These are phyloP conservation scores for Nycteola revayana DNA, from an alignment of 2,888 invertebrate species.

Conservation along the genomic window DNA sequence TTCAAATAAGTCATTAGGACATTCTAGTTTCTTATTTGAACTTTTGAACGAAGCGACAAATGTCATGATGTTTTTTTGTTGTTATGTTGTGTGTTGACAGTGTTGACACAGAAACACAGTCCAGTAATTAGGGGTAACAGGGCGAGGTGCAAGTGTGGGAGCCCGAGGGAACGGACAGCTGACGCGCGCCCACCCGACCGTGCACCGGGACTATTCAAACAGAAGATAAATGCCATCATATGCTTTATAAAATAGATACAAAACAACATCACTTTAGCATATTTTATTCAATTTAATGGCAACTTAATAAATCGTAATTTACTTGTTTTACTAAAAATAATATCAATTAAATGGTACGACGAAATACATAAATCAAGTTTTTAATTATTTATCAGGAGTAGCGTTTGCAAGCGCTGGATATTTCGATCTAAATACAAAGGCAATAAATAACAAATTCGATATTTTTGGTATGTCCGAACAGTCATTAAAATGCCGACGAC, in stretches of 20 bases:
- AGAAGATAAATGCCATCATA: slow-evolving; percentile 42
- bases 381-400: slow-evolving; percentile 44
- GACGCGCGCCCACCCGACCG: slow-evolving; percentile 46
- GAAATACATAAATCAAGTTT: slow-evolving; percentile 51
- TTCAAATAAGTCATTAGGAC: slow-evolving; percentile 3
- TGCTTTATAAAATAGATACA: slow-evolving; percentile 22
- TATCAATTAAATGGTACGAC: slow-evolving; percentile 31
- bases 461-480: slow-evolving; percentile 61
- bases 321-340: slow-evolving; percentile 24
- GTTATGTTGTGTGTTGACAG: slow-evolving; percentile 24
- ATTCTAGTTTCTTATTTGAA: slow-evolving; percentile 10
- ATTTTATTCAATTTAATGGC: slow-evolving; percentile 8
- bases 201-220: slow-evolving; percentile 46
- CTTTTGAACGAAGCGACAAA: background rate
- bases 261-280: slow-evolving; percentile 15
- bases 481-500: slow-evolving; percentile 69
- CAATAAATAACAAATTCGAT: slow-evolving; percentile 68
- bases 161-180: slow-evolving; percentile 57
- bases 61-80: slow-evolving; percentile 29
- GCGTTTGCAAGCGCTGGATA: slow-evolving; percentile 45
- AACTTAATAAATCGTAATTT: slow-evolving; percentile 23
- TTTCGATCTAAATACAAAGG: slow-evolving; percentile 55
- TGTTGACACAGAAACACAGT: slow-evolving; percentile 68
- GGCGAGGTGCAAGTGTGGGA: slow-evolving; percentile 46
- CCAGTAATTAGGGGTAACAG: slow-evolving; percentile 58